These are phyloP conservation scores for Meliscaeva auricollis DNA, from an alignment of 2,888 invertebrate species.

Conservation along the genomic window DNA sequence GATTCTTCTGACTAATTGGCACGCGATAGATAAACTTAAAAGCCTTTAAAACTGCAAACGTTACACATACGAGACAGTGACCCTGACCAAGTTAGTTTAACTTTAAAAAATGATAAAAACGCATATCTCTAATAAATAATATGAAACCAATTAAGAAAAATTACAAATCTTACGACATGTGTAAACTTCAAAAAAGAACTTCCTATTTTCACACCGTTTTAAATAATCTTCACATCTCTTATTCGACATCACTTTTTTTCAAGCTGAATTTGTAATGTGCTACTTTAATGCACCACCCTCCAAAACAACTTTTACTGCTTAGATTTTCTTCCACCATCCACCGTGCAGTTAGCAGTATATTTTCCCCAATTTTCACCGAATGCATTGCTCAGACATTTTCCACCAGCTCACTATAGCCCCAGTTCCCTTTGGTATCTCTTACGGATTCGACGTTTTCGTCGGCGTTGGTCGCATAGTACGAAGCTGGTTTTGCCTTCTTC, in stretches of 20 bases:
- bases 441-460: slow-evolving; percentile 44
- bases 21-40: no score
- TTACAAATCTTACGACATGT: no score
- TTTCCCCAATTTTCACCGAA: slow-evolving; percentile 70
- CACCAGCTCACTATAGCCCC: slow-evolving; percentile 42
- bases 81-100: no score
- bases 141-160: no score
- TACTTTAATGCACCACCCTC: slow-evolving; percentile 5
- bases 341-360: background rate
- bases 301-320: slow-evolving; percentile 54
- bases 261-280: slow-evolving; percentile 28
- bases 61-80: no score
- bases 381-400: slow-evolving; percentile 62
- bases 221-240: no score
- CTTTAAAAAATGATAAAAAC: no score
- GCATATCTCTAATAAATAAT: no score
- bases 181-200: no score
- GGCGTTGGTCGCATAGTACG: slow-evolving; percentile 34
- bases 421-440: slow-evolving; percentile 65
- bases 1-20: no score
- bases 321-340: slow-evolving; percentile 53
- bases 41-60: no score
- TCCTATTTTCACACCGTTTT: no score
- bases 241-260: slow-evolving; percentile 4
- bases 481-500: slow-evolving; percentile 27